Evolutionary conservation across 2,113 vertebrate species (phyloP).

Genomic region (Grallaria varia): DNA sequence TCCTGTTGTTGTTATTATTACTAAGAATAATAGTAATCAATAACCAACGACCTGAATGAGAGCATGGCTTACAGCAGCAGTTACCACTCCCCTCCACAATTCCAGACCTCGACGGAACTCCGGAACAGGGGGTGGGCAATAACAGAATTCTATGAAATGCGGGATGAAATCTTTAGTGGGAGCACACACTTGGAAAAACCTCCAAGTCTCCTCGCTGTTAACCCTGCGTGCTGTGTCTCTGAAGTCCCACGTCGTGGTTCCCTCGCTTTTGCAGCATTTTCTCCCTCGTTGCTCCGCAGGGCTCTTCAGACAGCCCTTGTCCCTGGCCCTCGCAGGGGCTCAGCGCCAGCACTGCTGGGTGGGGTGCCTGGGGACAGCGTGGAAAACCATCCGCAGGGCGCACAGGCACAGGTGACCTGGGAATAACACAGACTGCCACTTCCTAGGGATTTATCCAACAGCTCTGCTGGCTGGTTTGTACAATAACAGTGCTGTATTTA

Average conservation of each 20-base stretch:
- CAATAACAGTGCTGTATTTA: background rate
- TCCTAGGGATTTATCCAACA: background rate
- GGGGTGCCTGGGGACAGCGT: accelerated
- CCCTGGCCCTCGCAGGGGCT: background rate
- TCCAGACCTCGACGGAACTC: background rate
- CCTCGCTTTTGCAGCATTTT: background rate
- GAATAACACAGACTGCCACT: background rate
- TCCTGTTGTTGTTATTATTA: background rate
- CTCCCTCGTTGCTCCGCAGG: background rate
- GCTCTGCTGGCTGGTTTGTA: background rate
- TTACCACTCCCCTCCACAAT: background rate
- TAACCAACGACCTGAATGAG: background rate
- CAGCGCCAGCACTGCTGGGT: background rate
- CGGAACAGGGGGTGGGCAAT: background rate
- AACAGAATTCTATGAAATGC: background rate
- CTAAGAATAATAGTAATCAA: background rate
- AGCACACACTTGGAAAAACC: background rate
- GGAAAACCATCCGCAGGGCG: background rate
- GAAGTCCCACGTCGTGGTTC: background rate
- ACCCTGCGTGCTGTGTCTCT: background rate
- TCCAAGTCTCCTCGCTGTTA: background rate
- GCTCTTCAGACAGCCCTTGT: background rate
- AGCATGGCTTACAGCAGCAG: background rate
- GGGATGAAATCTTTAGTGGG: background rate
- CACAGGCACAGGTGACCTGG: background rate